Percentiles rank a stretch among this genome's conserved stretches.
Conservation (phyloP, 2,113 vertebrate genomes). For the Triplophysa siluroides region DNA sequence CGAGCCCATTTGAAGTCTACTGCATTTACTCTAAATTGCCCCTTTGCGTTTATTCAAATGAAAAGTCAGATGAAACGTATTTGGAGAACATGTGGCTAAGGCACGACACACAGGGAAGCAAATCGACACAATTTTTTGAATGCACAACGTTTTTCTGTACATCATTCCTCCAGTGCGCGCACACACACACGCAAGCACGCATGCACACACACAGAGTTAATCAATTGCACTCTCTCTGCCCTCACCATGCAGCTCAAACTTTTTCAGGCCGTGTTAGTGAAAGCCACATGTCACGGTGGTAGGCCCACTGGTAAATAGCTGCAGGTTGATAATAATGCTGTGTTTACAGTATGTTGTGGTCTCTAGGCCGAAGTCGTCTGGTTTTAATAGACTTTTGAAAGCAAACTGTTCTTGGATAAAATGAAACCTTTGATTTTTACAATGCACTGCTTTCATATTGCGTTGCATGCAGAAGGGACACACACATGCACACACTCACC, state of each 20-base stretch:
- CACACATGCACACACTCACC: not conserved
- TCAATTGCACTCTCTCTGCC: constrained; percentile 20
- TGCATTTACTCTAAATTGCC: constrained; percentile 9
- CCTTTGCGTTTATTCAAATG: constrained; percentile 11
- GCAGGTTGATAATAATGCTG: constrained; percentile 62
- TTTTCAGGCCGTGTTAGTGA: constrained; percentile 40
- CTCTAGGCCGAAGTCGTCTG: constrained; percentile 58
- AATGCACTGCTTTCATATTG: constrained; percentile 44
- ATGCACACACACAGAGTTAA: constrained; percentile 9
- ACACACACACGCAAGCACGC: not conserved
- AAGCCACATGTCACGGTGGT: constrained; percentile 57
- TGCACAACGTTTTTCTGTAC: not conserved
- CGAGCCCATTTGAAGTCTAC: not conserved
- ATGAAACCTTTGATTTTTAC: constrained; percentile 39
- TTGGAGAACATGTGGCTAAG: constrained; percentile 12
- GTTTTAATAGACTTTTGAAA: constrained; percentile 68
- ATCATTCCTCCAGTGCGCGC: not conserved
- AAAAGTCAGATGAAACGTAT: not conserved
- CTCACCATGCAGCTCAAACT: constrained; percentile 20
- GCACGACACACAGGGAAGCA: not conserved
- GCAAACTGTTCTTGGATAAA: constrained; percentile 55
- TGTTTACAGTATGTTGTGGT: constrained; percentile 67
- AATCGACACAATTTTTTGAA: constrained; percentile 1
- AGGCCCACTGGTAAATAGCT: constrained; percentile 55
- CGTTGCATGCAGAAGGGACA: constrained; percentile 14